Evolutionary conservation across 1,140 invertebrate species (phyloP).

Genomic region (Cryptotermes secundus): DNA sequence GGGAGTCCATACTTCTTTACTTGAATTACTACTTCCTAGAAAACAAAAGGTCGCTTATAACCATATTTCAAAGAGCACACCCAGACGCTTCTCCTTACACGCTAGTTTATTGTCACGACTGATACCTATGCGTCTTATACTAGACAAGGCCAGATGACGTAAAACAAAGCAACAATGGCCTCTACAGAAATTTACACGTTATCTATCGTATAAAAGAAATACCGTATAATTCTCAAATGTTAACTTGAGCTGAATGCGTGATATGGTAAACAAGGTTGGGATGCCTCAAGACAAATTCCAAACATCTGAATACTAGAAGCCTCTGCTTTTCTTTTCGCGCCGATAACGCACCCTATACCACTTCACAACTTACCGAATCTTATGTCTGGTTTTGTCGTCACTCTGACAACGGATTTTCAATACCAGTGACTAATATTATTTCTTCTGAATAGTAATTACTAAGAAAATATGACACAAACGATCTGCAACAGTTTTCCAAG

Average conservation of each 20-base stretch:
- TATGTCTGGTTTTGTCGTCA: slow-evolving; percentile 32
- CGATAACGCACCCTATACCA: slow-evolving; percentile 4
- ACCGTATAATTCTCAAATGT: not conserved
- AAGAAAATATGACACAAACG: slow-evolving; percentile 34
- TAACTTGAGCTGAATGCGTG: not conserved
- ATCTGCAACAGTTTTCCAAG: slow-evolving; percentile 33
- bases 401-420: slow-evolving; percentile 33
- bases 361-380: slow-evolving; percentile 34
- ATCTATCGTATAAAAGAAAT: not conserved
- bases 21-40: not conserved
- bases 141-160: not conserved
- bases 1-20: not conserved
- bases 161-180: not conserved
- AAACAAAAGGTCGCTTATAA: not conserved
- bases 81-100: slow-evolving; percentile 6
- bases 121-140: not conserved
- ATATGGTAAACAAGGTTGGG: not conserved
- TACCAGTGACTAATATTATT: slow-evolving; percentile 33
- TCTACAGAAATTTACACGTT: not conserved
- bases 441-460: slow-evolving; percentile 33
- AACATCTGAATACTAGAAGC: not conserved
- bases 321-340: slow-evolving; percentile 8
- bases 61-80: not conserved
- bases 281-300: slow-evolving; percentile 1
- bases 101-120: not conserved